Percentiles rank a stretch among this genome's conserved stretches.
Evolutionary conservation across 2,113 vertebrate species (phyloP).

Genomic region (Phalacrocorax aristotelis): DNA sequence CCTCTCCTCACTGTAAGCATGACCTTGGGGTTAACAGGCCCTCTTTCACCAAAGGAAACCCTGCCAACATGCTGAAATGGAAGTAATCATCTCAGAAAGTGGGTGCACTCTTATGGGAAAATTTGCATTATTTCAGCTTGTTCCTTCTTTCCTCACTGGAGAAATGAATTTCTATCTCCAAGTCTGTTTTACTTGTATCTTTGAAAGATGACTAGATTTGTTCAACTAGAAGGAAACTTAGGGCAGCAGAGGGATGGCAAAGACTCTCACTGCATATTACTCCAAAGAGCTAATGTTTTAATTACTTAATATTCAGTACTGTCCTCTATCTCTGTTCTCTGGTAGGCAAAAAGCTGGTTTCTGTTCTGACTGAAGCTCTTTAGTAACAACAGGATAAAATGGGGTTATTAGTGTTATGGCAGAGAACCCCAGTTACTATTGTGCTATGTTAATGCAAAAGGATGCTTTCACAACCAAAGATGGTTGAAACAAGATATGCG

Average conservation of each 20-base stretch:
- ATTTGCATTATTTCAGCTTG: neutral
- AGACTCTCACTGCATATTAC: neutral
- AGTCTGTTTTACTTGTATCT: neutral
- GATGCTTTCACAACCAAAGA: neutral
- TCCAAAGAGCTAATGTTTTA: neutral
- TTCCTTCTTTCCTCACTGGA: neutral
- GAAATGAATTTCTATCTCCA: neutral
- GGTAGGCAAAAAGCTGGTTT: neutral
- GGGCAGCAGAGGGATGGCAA: neutral
- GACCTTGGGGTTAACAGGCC: neutral
- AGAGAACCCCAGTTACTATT: neutral
- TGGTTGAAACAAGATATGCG: neutral
- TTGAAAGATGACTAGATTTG: neutral
- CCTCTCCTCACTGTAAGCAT: neutral
- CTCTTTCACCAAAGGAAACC: neutral
- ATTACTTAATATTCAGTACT: neutral
- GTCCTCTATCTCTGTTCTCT: neutral
- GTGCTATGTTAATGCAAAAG: neutral
- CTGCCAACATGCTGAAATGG: neutral
- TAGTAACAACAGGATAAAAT: neutral
- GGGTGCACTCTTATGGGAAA: neutral
- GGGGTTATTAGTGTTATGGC: neutral
- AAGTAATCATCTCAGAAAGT: neutral
- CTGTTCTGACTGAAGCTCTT: neutral
- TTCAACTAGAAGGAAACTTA: neutral